Conservation (phyloP, 2,797 vertebrate genomes). For the Ctenosaura bakeri region DNA sequence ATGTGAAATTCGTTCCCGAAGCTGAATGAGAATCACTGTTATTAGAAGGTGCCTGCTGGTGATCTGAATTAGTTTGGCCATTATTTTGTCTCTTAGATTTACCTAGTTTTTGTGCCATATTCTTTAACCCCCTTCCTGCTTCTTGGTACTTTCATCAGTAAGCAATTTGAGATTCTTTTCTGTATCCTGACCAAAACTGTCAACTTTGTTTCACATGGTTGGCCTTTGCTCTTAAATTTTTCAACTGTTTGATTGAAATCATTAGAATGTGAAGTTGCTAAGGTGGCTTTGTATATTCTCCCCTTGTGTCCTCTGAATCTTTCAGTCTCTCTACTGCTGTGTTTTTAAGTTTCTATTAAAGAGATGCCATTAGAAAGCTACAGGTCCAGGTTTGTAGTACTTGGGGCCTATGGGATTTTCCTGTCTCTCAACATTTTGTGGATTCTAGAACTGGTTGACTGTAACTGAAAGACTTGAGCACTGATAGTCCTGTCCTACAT, state of each 20-base stretch:
- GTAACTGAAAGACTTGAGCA: background rate
- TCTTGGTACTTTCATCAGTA: background rate
- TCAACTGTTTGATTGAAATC: conserved; percentile 1
- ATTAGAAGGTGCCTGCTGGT: conserved; percentile 6
- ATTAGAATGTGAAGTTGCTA: background rate
- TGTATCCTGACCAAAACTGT: background rate
- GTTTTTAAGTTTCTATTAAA: background rate
- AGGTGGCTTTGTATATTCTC: background rate
- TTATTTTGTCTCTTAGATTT: background rate
- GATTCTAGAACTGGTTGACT: background rate
- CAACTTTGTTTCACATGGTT: background rate
- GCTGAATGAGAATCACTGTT: background rate
- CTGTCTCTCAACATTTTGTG: background rate
- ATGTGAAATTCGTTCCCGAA: background rate
- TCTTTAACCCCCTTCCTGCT: background rate
- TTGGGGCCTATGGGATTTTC: background rate
- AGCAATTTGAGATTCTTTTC: background rate
- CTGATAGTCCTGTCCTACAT: background rate
- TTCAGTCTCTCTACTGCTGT: background rate
- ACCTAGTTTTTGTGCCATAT: conserved; percentile 1
- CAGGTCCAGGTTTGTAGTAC: background rate
- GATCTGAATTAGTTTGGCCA: background rate
- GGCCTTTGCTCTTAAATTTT: background rate
- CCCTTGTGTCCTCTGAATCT: background rate
- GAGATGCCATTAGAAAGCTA: background rate